A percentile compares a stretch with the other conserved stretches of the same genome.
Evolutionary conservation across 2,797 vertebrate species (phyloP).

Genomic region (Zalophus californianus): DNA sequence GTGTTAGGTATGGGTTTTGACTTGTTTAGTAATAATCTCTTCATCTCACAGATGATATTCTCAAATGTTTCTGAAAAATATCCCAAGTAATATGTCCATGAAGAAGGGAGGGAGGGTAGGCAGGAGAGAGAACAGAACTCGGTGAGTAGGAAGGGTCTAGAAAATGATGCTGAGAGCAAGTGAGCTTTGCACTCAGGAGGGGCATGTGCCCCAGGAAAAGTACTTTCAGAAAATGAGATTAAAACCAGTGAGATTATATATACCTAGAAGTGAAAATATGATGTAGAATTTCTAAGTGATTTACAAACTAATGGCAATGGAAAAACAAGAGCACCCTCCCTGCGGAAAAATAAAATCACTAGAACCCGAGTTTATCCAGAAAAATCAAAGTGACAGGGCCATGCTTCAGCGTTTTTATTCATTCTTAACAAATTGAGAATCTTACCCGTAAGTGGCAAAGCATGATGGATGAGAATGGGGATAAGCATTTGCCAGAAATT

Average conservation of each 20-base stretch:
- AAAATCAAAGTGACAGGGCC: not conserved
- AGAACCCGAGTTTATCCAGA: not conserved
- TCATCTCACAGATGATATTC: not conserved
- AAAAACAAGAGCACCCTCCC: not conserved
- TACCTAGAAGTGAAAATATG: not conserved
- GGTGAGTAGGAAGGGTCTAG: not conserved
- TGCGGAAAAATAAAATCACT: not conserved
- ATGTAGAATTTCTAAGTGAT: not conserved
- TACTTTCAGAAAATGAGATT: not conserved
- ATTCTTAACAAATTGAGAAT: not conserved
- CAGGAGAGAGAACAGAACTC: not conserved
- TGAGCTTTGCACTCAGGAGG: not conserved
- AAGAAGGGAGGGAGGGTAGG: not conserved
- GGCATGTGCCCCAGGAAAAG: not conserved
- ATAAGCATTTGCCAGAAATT: not conserved
- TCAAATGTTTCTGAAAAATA: not conserved
- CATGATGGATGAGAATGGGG: not conserved
- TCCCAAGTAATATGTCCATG: not conserved
- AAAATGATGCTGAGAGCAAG: not conserved
- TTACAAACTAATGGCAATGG: not conserved
- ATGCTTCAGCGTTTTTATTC: not conserved
- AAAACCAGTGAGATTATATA: not conserved
- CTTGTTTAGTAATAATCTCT: not conserved
- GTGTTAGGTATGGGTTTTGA: not conserved
- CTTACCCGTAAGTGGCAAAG: slow-evolving; percentile 1